Evolutionary conservation across 2,888 invertebrate genomes (phyloP).

Genomic region (Ametastegia equiseti): DNA sequence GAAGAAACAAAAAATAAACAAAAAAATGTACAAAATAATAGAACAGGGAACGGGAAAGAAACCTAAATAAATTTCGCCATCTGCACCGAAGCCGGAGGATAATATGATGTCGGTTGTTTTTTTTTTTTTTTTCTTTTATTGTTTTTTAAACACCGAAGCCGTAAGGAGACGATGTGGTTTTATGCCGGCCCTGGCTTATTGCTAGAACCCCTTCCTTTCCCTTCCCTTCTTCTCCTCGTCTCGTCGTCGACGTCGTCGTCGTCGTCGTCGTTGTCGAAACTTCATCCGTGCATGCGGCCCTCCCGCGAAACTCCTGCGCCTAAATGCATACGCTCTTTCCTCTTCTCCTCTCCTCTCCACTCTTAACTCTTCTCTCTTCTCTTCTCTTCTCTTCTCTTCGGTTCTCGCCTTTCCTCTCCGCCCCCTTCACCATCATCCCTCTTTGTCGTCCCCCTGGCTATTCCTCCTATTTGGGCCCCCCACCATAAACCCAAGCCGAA

Average conservation of each 20-base stretch:
- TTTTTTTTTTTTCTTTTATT: background rate
- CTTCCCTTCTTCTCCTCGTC: too few species aligned
- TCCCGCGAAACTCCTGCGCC: slow-evolving; percentile 57
- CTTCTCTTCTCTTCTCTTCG: slow-evolving; percentile 61
- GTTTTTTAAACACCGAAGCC: slow-evolving; percentile 9
- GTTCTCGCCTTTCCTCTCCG: slow-evolving; percentile 58
- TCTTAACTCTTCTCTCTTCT: too few species aligned
- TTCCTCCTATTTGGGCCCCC: slow-evolving; percentile 74
- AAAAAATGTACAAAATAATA: background rate
- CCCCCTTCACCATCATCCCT: slow-evolving; percentile 53
- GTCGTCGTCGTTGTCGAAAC: slow-evolving; percentile 62
- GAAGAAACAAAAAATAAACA: too few species aligned
- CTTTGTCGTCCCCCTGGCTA: slow-evolving; percentile 53
- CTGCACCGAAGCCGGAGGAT: slow-evolving; percentile 11
- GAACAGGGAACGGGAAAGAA: background rate
- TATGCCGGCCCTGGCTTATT: slow-evolving; percentile 72
- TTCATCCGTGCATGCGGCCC: slow-evolving; percentile 61
- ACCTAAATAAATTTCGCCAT: slow-evolving; percentile 11
- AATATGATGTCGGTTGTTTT: background rate
- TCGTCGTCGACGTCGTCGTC: slow-evolving; percentile 61
- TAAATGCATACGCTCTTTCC: slow-evolving; percentile 71
- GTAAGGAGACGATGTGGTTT: slow-evolving; percentile 29
- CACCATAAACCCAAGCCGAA: slow-evolving; percentile 71
- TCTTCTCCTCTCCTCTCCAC: slow-evolving; percentile 56
- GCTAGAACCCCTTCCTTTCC: slow-evolving; percentile 70